Conservation (phyloP, 2,113 vertebrate genomes). For the Dascyllus trimaculatus region DNA sequence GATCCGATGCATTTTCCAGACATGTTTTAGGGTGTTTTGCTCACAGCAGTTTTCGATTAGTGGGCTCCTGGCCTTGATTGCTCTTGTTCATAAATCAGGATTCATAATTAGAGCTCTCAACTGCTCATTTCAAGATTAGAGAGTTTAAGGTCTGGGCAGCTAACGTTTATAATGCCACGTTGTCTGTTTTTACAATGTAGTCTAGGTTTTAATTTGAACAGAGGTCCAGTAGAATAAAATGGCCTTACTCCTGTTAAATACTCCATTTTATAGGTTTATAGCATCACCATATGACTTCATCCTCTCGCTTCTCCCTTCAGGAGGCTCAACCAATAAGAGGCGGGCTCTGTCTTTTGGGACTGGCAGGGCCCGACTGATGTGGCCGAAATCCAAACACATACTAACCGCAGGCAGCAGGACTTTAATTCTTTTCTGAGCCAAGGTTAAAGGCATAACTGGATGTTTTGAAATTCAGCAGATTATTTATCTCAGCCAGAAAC, state of each 20-base stretch:
- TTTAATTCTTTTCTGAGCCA: constrained; percentile 41
- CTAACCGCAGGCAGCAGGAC: constrained; percentile 64
- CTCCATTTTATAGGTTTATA: constrained; percentile 61
- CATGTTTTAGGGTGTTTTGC: constrained; percentile 61
- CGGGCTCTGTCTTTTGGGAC: constrained; percentile 60
- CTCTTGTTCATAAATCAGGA: constrained; percentile 72
- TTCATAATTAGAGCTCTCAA: constrained; percentile 68
- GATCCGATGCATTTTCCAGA: constrained; percentile 70
- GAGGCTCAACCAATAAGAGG: constrained; percentile 68
- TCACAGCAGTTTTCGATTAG: constrained; percentile 79
- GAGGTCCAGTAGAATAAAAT: constrained; percentile 44
- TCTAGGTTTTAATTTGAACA: constrained; percentile 20
- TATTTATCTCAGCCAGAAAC: constrained; percentile 50
- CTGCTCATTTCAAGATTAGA: constrained; percentile 57
- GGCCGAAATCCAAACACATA: constrained; percentile 70
- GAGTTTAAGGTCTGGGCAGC: constrained; percentile 31
- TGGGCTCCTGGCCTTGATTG: constrained; percentile 64
- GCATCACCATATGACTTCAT: constrained; percentile 72
- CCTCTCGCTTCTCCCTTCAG: constrained; percentile 57
- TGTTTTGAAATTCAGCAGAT: constrained; percentile 62
- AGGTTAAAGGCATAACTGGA: constrained; percentile 52
- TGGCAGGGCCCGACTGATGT: constrained; percentile 69
- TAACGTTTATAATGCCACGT: constrained; percentile 29
- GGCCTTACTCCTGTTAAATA: constrained; percentile 45
- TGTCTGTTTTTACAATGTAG: constrained; percentile 20